phyloP scores from a whole-genome alignment of 1,140 invertebrate genomes.

The Conopomorpha cramerella region DNA sequence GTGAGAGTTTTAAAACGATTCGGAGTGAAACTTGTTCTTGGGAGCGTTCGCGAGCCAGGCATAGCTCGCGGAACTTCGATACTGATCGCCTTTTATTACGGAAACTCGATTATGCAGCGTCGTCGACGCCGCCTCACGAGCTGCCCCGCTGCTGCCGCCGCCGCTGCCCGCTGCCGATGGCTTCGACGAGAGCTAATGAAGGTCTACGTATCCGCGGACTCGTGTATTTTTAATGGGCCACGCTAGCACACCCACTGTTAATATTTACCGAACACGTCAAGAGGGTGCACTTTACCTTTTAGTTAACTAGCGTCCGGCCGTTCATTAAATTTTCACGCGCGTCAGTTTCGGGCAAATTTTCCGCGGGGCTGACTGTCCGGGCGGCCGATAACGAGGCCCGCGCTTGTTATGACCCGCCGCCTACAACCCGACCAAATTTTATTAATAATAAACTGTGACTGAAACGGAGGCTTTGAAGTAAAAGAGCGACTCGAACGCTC shows the following conservation, averaged over 20 bases:
- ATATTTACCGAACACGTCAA: constrained; percentile 60
- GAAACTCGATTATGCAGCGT: constrained; percentile 29
- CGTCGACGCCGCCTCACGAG: constrained; percentile 11
- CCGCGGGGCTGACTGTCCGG: constrained; percentile 49
- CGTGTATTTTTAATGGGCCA: constrained; percentile 57
- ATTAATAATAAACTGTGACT: constrained; percentile 58
- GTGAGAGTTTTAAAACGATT: constrained; percentile 55
- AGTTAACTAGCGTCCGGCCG: constrained; percentile 60
- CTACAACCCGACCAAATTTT: constrained; percentile 32
- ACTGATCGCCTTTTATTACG: constrained; percentile 48
- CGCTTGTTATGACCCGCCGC: constrained; percentile 9
- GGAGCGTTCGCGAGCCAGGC: constrained; percentile 36
- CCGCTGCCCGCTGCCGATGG: background rate
- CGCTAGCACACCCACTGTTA: constrained; percentile 56
- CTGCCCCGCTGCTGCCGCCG: background rate
- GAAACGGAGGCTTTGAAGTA: constrained; percentile 48
- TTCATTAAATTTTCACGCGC: constrained; percentile 60
- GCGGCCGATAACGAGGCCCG: constrained; percentile 41
- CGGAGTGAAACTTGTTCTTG: constrained; percentile 44
- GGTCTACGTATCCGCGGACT: constrained; percentile 47
- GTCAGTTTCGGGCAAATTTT: constrained; percentile 59
- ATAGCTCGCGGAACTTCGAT: constrained; percentile 36
- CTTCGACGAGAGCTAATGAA: background rate
- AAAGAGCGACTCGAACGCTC: constrained; percentile 39
- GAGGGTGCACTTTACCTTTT: constrained; percentile 61